These are phyloP conservation scores for Neotoxoptera formosana DNA, from an alignment of 1,140 invertebrate genomes.

Conservation along the genomic window DNA sequence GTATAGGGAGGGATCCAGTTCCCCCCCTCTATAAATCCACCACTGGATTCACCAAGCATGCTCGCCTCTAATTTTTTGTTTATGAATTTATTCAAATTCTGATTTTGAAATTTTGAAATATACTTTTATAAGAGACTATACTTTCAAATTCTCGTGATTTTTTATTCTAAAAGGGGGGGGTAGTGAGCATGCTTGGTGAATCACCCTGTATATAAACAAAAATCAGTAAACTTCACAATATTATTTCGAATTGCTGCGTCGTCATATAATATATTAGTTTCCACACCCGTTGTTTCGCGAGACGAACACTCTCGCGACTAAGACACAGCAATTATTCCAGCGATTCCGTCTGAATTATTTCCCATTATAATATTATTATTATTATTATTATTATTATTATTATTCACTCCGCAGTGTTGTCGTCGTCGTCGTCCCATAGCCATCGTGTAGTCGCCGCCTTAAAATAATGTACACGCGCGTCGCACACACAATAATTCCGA, in stretches of 20 bases:
- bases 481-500: too few species aligned
- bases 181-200: too few species aligned
- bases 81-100: too few species aligned
- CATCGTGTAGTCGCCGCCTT: neutral
- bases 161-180: too few species aligned
- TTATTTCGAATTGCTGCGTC: neutral
- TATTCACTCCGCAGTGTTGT: neutral
- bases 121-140: too few species aligned
- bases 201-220: neutral
- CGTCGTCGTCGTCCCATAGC: neutral
- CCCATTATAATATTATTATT: neutral
- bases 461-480: neutral
- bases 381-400: neutral
- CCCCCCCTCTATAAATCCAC: too few species aligned
- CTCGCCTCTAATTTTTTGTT: too few species aligned
- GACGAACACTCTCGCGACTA: neutral
- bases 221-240: neutral
- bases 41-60: too few species aligned
- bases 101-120: too few species aligned
- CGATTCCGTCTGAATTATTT: neutral
- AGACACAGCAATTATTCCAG: neutral
- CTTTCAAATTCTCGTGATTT: too few species aligned
- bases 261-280: neutral
- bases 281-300: neutral
- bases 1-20: too few species aligned